phyloP scores from a whole-genome alignment of 2,888 invertebrate genomes.

The Nymphalis polychloros region DNA sequence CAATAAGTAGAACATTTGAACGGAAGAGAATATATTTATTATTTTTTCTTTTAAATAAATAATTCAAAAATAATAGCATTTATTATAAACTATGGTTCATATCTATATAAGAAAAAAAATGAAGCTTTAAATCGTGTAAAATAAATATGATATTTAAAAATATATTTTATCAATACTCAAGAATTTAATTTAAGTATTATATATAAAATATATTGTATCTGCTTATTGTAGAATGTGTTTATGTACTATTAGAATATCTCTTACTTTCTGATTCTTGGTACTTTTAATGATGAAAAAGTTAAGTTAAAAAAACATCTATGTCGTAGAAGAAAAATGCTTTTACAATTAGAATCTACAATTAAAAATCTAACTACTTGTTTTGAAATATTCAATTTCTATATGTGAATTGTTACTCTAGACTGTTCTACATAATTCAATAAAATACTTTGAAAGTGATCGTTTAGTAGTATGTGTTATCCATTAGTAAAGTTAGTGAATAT shows the following conservation, averaged over 20 bases:
- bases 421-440: neutral
- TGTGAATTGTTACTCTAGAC: neutral
- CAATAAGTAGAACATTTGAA: conserved; percentile 71
- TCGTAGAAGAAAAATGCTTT: too few species aligned
- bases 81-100: conserved; percentile 53
- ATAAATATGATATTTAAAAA: conserved; percentile 49
- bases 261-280: conserved; percentile 4
- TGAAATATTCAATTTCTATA: neutral
- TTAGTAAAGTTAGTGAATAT: conserved; percentile 27
- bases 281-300: neutral
- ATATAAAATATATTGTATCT: conserved; percentile 27
- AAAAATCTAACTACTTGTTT: neutral
- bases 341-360: neutral
- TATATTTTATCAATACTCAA: conserved; percentile 30
- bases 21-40: conserved; percentile 29
- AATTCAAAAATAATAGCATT: conserved; percentile 43
- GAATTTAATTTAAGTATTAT: conserved; percentile 27
- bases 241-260: conserved; percentile 9
- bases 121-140: conserved; percentile 79
- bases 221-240: conserved; percentile 31
- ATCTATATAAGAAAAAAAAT: conserved; percentile 62
- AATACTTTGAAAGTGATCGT: conserved; percentile 4
- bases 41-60: conserved; percentile 40
- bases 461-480: conserved; percentile 28
- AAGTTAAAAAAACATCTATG: neutral